Evolutionary conservation across 2,113 vertebrate genomes (phyloP), one percentile per base, ranked within the genome.

Genomic region (Clupea harengus): DNA sequence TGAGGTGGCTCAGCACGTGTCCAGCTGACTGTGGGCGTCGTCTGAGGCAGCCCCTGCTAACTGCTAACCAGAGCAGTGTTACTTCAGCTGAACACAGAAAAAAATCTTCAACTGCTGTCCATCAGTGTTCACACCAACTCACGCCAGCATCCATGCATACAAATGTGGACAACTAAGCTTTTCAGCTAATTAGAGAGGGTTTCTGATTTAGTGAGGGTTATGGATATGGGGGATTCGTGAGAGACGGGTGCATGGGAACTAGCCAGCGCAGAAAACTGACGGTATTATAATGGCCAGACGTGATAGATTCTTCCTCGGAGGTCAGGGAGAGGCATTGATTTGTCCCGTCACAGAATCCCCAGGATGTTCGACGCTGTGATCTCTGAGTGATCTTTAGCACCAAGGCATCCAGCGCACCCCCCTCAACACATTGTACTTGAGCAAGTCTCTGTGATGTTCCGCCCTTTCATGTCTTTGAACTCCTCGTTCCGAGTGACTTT

Each of bases 1-100:
- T 90, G 90, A 91, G 92, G 90, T 88, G 88, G 89, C 92, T 91
- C 89, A 86, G 86, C 82, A n/a, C 13, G 15, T 39, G 81, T 6
- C 81, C 32, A 32, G 81, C 28, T 32, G 13, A 78, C 72, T 78
- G 72, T 39, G 11, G 10, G 32, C 3, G 72, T 78, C 13, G 11
- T 39, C 3, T 6, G 72, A 78, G 72, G 32, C 72, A 17, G 25
- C 32, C 9, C 10, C 72, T 17, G 25, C 10, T 11, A 39, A 39
- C 39, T 39, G 39, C 25, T 32, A 78, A 15, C 11, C 72, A 78
- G 15, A 1, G 54, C 18, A 6, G 54, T 22, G 54, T 60, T 20
- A 22, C 54, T 60, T 22, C 18, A 60, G 15, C 28, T 4, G 7
- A 75, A 28, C 67, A 75, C 28, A 3, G 28, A 32, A 39, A 9